These are phyloP conservation scores for Platycnemis pennipes DNA, from an alignment of 2,888 invertebrate species.

Conservation along the genomic window DNA sequence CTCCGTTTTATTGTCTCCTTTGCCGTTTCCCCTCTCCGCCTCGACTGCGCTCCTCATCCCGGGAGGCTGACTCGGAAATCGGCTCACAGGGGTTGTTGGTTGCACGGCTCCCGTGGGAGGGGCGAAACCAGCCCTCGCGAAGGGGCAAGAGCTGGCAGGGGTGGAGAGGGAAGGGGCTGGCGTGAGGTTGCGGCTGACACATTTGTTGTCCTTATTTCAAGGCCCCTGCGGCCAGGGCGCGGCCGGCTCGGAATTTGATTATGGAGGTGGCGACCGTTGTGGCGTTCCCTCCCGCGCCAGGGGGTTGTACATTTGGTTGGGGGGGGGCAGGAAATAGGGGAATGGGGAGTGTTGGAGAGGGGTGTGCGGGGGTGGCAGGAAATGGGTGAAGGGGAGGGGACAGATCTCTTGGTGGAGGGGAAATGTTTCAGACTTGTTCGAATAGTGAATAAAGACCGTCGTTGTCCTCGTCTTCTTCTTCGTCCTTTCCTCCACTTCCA, in stretches of 20 bases:
- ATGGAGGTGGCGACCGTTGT: background rate
- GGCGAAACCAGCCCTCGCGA: background rate
- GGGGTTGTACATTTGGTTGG: background rate
- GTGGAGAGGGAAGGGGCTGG: background rate
- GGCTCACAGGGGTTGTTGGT: no score
- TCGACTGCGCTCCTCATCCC: background rate
- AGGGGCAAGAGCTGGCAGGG: background rate
- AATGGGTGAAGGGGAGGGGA: background rate
- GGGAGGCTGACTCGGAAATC: background rate
- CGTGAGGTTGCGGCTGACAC: slow-evolving; percentile 38
- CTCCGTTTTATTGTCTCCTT: background rate
- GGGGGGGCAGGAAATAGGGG: background rate
- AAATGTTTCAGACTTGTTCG: slow-evolving; percentile 39
- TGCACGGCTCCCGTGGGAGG: background rate
- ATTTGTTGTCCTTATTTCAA: slow-evolving; percentile 49
- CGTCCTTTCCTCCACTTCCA: background rate
- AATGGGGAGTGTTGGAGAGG: background rate
- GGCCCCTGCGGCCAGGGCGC: slow-evolving; percentile 48
- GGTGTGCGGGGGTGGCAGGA: background rate
- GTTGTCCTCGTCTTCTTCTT: background rate
- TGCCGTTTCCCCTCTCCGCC: background rate
- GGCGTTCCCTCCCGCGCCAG: background rate
- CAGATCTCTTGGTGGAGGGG: no score
- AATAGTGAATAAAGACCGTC: slow-evolving; percentile 20
- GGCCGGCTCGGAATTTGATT: slow-evolving; percentile 53